Base-by-base conservation (phyloP, 2,797 vertebrate genomes). In the Alauda arvensis region DNA sequence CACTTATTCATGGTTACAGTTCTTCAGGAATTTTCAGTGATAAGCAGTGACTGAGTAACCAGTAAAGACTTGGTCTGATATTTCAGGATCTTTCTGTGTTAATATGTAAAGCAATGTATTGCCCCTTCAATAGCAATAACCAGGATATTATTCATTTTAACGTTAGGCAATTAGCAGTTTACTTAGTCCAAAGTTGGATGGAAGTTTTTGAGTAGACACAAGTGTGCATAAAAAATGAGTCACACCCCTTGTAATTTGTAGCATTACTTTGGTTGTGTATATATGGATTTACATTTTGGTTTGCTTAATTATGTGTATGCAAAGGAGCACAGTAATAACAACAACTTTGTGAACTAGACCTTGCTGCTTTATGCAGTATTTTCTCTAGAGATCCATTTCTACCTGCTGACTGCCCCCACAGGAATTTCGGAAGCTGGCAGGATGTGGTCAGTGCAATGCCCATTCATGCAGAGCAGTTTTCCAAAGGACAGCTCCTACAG, bases 1-100 rank as follows among this genome's bases (percentile, higher is more conserved):
- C 4, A 0, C 4, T 48, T 51, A 4, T 23, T 60, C 4, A 1
- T 56, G 55, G 51, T 21, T 67, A 7, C 0, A 3, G 57, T 40
- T 82, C 71, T 39, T 84, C 53, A 39, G 76, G 45, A 46, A 3
- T 12, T n/a, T 14, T 62, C 12, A 11, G n/a, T n/a, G 48, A 37
- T 61, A 15, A 28, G 66, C 56, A 39, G 23, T 20, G 56, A 28
- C 25, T 51, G 52, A 14, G 28, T 14, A 43, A 20, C 33, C 48
- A 7, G 39, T 45, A 17, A 52, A 65, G 45, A 8, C 29, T 61
- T 17, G 6, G 0, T 23, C 26, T 45, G 49, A 1, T 62, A 10
- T 37, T 68, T 92, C 33, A 24, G 28, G 63, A 33, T 70, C 51
- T 31, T 45, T 34, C 39, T 26, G 25, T n/a, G 34, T 43, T 86